phyloP scores from a whole-genome alignment of 2,113 vertebrate species.

The Orycteropus afer region DNA sequence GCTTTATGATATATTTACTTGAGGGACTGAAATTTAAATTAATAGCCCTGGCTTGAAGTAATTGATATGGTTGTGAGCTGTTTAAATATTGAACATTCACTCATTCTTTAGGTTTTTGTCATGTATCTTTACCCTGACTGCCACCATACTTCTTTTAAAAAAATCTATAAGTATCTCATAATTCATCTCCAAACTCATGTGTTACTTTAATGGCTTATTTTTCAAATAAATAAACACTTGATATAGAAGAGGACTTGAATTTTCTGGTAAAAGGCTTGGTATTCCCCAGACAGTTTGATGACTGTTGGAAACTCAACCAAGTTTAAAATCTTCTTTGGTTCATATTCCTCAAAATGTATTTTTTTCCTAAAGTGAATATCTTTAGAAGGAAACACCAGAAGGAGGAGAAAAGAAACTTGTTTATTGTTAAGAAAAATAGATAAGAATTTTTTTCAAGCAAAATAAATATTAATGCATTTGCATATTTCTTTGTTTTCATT shows the following conservation, averaged over 20 bases:
- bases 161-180: constrained; percentile 29
- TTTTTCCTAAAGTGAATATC: constrained; percentile 27
- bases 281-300: background rate
- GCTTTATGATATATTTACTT: constrained; percentile 44
- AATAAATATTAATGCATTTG: background rate
- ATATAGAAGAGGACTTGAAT: constrained; percentile 46
- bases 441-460: background rate
- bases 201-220: constrained; percentile 65
- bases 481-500: background rate
- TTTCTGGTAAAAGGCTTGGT: constrained; percentile 43
- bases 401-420: background rate
- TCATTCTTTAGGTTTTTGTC: constrained; percentile 64
- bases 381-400: background rate
- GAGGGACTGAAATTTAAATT: constrained; percentile 63
- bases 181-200: constrained; percentile 39
- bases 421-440: constrained; percentile 5
- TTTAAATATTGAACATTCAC: constrained; percentile 58
- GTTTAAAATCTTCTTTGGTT: constrained; percentile 48
- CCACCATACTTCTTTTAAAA: background rate
- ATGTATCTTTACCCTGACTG: constrained; percentile 40
- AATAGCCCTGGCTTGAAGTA: constrained; percentile 42
- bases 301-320: constrained; percentile 48
- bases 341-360: constrained; percentile 8
- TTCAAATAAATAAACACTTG: constrained; percentile 61
- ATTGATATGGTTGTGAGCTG: constrained; percentile 50